A percentile compares a stretch with the other conserved stretches of the same genome.
phyloP scores from a whole-genome alignment of 1,140 invertebrate genomes.

The Wasmannia auropunctata region DNA sequence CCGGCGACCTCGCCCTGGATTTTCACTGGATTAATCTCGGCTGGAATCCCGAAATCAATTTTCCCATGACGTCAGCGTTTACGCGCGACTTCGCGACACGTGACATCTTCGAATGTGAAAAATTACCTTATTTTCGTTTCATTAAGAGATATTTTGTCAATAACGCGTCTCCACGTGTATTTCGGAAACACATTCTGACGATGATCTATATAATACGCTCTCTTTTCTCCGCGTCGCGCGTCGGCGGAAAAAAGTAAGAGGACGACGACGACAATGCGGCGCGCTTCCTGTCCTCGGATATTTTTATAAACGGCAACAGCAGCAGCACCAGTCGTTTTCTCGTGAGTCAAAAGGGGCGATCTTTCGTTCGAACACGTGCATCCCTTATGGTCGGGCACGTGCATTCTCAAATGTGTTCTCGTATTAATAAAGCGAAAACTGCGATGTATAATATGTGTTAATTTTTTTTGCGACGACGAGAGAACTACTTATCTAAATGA shows the following conservation, averaged over 20 bases:
- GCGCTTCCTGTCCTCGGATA: conserved; percentile 62
- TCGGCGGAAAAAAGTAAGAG: conserved; percentile 35
- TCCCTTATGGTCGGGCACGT: conserved; percentile 13
- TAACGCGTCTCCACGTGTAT: conserved; percentile 1
- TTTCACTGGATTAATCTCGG: neutral
- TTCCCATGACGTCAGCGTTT: neutral
- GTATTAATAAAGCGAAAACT: conserved; percentile 3
- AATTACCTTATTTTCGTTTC: neutral
- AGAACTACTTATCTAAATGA: neutral
- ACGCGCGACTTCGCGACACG: neutral
- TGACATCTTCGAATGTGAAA: neutral
- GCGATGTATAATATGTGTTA: neutral
- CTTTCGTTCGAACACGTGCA: conserved; percentile 45
- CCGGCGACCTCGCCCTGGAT: neutral
- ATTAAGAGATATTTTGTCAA: neutral
- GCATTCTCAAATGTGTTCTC: neutral
- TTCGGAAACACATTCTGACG: conserved; percentile 34
- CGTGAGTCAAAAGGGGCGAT: conserved; percentile 32
- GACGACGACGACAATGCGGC: neutral
- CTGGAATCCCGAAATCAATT: neutral
- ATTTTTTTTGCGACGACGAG: neutral
- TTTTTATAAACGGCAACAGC: conserved; percentile 55
- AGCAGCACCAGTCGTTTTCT: conserved; percentile 29
- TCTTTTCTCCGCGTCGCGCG: neutral
- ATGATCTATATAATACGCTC: conserved; percentile 10